phyloP scores from a whole-genome alignment of 2,888 invertebrate genomes.

The Eueremaeus valkanovi region DNA sequence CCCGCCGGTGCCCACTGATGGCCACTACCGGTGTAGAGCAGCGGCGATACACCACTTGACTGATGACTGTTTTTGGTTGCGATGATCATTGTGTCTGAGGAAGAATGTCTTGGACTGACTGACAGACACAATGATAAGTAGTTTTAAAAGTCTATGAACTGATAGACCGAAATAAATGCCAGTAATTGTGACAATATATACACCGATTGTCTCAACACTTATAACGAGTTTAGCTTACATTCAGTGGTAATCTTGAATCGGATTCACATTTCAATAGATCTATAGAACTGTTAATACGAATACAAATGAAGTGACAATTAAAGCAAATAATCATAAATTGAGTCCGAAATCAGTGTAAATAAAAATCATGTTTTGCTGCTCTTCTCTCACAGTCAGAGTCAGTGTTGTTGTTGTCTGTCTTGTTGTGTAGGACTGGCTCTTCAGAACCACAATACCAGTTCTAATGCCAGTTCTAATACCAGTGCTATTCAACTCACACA shows the following conservation, averaged over 20 bases:
- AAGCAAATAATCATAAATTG: background rate
- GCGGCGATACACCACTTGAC: background rate
- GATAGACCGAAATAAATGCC: background rate
- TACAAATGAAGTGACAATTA: background rate
- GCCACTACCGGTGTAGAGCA: background rate
- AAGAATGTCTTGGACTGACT: too few relatives aligned
- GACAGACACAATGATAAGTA: too few relatives aligned
- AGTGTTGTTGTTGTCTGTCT: background rate
- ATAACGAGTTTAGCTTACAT: background rate
- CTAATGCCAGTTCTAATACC: background rate
- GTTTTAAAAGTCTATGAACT: too few relatives aligned
- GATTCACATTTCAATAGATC: background rate
- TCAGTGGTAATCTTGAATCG: background rate
- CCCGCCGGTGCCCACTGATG: background rate
- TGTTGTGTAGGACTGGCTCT: background rate
- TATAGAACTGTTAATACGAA: background rate
- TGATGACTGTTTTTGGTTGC: background rate
- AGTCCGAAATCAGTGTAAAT: background rate
- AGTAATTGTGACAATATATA: background rate
- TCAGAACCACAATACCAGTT: background rate
- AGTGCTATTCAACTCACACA: background rate
- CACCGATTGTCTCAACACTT: background rate
- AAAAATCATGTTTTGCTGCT: background rate
- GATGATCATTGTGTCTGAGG: background rate
- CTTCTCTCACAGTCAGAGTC: too few relatives aligned